Base-by-base conservation (phyloP, 2,888 invertebrate genomes). In the Zaprionus lineosus region DNA sequence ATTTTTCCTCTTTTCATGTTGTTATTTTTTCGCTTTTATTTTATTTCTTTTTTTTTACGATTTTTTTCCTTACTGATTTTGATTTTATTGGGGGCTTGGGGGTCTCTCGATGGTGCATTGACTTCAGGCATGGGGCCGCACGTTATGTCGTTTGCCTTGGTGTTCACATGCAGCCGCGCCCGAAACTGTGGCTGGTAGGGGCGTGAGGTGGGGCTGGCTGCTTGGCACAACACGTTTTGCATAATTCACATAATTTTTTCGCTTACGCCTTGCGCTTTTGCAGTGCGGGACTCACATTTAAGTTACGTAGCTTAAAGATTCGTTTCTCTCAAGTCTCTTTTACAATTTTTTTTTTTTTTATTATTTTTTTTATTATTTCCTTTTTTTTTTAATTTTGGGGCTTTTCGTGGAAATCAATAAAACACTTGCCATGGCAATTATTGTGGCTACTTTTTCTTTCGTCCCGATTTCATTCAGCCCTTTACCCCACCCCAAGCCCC, bases 351-450 rank as follows among this genome's bases (percentile, higher is more conserved):
- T 8, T 6, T n/a, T 26, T 34, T 47, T 41, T 8, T 48, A 7
- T 21, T 21, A 7, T 21, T 21, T 5, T 21, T 21, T 3, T 21
- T 24, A n/a, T 24, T 24, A 1, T 24, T 8, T 6, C 24, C 19
- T 34, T 47, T 41, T 8, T 48, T 52, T 40, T 26, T 36, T 53
- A 9, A 11, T 28, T 3, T 19, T 24, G 18, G 14, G 19, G 29
- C 47, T 47, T 60, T 77, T 77, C 77, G 84, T 82, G 84, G 84
- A 82, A 77, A 74, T 84, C 84, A 78, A 77, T 82, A 74, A 84
- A 74, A 59, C 56, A 76, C 81, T 61, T 68, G 72, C 26, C 8
- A 3, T 8, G 14, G 9, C 9, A 28, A 4, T 52, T 53, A 26
- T 24, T 8, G 14, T 41, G 1, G 1, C 11, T 39, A 1, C 11